phyloP scores from a whole-genome alignment of 1,140 invertebrate species.

The Camponotus pennsylvanicus region DNA sequence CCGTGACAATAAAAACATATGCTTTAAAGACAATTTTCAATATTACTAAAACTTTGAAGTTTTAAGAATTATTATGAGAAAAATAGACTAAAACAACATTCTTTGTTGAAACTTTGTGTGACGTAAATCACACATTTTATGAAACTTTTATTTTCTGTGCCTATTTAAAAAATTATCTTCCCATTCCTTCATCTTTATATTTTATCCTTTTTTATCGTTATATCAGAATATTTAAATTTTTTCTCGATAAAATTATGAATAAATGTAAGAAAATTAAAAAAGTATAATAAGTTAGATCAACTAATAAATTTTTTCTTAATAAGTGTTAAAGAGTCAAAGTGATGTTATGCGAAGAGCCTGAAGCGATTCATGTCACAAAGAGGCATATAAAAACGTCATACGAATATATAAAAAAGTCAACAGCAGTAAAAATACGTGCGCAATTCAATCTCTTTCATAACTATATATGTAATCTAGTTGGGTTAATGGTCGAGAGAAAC shows the following conservation, averaged over 20 bases:
- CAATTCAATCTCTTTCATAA: slow-evolving; percentile 9
- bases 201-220: too few relatives aligned
- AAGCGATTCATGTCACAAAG: too few relatives aligned
- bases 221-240: too few relatives aligned
- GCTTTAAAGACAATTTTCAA: not conserved
- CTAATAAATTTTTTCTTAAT: not conserved
- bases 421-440: slow-evolving; percentile 6
- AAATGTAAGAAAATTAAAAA: not conserved
- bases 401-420: slow-evolving; percentile 5
- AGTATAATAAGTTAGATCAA: not conserved
- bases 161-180: not conserved
- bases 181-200: too few relatives aligned
- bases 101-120: not conserved
- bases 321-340: not conserved
- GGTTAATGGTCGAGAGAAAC: slow-evolving; percentile 1
- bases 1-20: too few relatives aligned
- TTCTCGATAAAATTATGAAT: not conserved
- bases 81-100: not conserved
- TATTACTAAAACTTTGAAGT: not conserved
- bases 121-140: not conserved
- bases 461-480: slow-evolving; percentile 1
- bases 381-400: not conserved
- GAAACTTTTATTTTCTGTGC: not conserved
- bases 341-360: not conserved
- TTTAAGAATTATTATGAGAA: not conserved